Evolutionary conservation across 1,140 invertebrate genomes (phyloP), one percentile per base, ranked within the genome.

Genomic region (Homalodisca vitripennis): DNA sequence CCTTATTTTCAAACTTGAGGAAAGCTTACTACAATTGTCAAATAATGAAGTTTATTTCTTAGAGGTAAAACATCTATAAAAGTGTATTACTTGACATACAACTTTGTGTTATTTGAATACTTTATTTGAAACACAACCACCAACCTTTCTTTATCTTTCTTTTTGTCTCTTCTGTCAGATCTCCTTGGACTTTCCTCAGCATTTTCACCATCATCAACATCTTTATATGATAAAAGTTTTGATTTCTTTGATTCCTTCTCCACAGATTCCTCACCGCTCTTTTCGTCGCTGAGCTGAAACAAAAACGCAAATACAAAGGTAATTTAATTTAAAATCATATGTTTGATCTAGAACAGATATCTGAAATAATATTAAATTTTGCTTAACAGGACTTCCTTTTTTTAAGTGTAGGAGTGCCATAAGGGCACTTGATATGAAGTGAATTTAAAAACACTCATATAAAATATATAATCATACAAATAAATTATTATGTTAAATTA

Each of bases 191-290:
- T 57, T 14, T 60, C 73, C 71, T 84, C 83, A 62, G 76, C 74
- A 27, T 79, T 81, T 29, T 48, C 75, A 70, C 87, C 86, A 34
- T 85, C 85, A 62, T 86, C 87, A 41, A 10, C 83, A 51, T 87
- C 85, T 76, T 84, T 82, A 74, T 86, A 90, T 13, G 86, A 90
- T 73, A 87, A 86, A 75, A 91, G 76, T 2, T 78, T 79, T 14
- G 73, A 74, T 67, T 75, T 78, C 66, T 80, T 79, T 27, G 71
- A 66, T 63, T 77, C 75, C 41, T 74, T 79, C 3, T 83, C 79
- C 22, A 87, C 84, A 46, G 76, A 73, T 60, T 82, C 79, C 77
- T 89, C 85, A 69, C 85, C n/a, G 85, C 75, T 91, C 86, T 74
- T 81, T 83, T 12, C 89, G 82, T 72, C 89, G 89, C 68, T 86